Evolutionary conservation across 2,797 vertebrate genomes (phyloP).

Genomic region (Cichlasoma orientale): DNA sequence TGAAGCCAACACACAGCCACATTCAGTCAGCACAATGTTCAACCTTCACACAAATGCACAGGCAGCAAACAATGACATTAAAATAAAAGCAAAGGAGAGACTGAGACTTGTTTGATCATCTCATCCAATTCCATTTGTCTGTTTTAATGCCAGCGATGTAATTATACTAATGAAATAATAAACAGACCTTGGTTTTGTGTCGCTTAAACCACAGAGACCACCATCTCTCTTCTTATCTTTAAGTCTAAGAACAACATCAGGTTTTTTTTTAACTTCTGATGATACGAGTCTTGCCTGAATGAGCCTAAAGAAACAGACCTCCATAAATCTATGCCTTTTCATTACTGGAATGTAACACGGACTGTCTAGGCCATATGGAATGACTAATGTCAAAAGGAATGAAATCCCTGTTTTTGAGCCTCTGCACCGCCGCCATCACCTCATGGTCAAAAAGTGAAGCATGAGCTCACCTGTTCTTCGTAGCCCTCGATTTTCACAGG

Average conservation of each 20-base stretch:
- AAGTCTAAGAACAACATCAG: neutral
- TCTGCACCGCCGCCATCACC: neutral
- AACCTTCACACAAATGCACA: neutral
- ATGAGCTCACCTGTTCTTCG: conserved; percentile 89
- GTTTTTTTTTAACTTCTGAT: neutral
- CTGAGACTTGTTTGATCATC: neutral
- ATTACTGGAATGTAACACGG: neutral
- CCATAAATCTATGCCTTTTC: neutral
- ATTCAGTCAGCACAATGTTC: neutral
- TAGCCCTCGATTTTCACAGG: conserved; percentile 94
- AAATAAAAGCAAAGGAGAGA: neutral
- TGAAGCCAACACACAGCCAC: neutral
- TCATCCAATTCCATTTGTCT: neutral
- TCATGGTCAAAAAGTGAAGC: neutral
- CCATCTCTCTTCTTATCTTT: neutral
- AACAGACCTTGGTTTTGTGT: neutral
- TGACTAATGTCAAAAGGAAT: neutral
- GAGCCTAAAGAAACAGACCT: neutral
- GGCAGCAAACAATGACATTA: neutral
- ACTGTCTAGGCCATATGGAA: neutral
- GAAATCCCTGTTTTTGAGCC: neutral
- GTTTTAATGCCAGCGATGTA: neutral
- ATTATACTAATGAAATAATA: neutral
- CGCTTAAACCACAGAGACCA: neutral
- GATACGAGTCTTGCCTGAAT: neutral